Evolutionary conservation across 2,113 vertebrate genomes (phyloP), one percentile per base, ranked within the genome.

Genomic region (Verasper variegatus): DNA sequence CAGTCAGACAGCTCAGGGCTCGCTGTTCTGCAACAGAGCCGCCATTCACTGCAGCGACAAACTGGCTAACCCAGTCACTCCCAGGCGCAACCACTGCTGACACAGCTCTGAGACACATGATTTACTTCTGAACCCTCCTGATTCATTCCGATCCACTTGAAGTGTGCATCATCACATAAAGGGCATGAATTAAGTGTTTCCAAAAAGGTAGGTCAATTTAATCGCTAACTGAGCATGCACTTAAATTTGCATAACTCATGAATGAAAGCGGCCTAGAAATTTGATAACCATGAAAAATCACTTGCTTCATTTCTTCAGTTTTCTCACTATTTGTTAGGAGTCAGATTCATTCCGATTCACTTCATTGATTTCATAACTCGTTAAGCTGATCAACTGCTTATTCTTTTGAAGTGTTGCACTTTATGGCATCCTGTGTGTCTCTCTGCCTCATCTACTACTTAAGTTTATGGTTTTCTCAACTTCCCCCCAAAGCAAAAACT

Each of bases 21-120:
- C 27, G 15, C 62, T 15, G 13, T 72, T 81, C 76, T 79, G 58
- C 26, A 83, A 91, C 89, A 90, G 84, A 91, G 88, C 57, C 63
- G 18, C 85, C 67, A 92, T 91, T 91, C 82, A 89, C 52, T 64
- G 37, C 47, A 79, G 49, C 4, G 27, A 52, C 78, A 72, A 61
- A 45, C 12, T 9, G 55, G 42, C 26, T 52, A 49, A 65, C 21
- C 21, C 27, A 65, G 54, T 68, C 56, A 27, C 40, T 66, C 20
- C 27, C 40, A 63, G 56, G 73, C 57, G 15, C 40, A 69, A 21
- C 42, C 3, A 3, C 68, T 27, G 52, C 59, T 56, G 35, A 82
- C 54, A 66, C 69, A 54, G 84, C 71, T 71, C 52, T 35, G 6
- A 61, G 70, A 78, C 80, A 62, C 81, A 60, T 82, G 77, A 79